Evolutionary conservation across 2,888 invertebrate genomes (phyloP).

Genomic region (Metallyticus violacea): DNA sequence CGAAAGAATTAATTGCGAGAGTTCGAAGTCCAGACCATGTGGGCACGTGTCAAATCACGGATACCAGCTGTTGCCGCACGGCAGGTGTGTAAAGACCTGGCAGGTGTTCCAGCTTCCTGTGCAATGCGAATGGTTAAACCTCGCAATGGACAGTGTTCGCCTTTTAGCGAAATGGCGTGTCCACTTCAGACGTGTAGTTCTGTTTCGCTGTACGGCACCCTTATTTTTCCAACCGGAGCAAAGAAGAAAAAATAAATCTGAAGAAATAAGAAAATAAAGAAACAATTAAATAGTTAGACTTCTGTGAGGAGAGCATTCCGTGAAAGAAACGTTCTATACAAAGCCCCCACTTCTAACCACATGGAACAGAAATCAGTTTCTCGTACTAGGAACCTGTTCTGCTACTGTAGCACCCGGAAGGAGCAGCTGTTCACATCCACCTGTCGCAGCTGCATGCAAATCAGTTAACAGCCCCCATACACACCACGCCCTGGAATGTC

Average conservation of each 20-base stretch:
- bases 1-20: not conserved
- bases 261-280: no score
- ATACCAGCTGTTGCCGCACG: not conserved
- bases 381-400: not conserved
- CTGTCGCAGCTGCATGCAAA: not conserved
- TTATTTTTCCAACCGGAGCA: no score
- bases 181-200: no score
- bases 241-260: no score
- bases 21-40: not conserved
- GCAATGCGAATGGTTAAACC: no score
- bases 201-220: no score
- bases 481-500: not conserved
- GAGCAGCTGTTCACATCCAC: not conserved
- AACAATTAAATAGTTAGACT: no score
- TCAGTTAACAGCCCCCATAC: not conserved
- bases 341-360: no score
- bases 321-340: no score
- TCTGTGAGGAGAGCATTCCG: no score
- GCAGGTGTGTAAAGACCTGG: not conserved
- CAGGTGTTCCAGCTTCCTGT: not conserved
- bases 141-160: no score
- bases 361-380: not conserved
- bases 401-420: not conserved
- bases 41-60: not conserved
- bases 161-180: no score